Evolutionary conservation across 2,797 vertebrate genomes (phyloP).

Genomic region (Parambassis ranga): DNA sequence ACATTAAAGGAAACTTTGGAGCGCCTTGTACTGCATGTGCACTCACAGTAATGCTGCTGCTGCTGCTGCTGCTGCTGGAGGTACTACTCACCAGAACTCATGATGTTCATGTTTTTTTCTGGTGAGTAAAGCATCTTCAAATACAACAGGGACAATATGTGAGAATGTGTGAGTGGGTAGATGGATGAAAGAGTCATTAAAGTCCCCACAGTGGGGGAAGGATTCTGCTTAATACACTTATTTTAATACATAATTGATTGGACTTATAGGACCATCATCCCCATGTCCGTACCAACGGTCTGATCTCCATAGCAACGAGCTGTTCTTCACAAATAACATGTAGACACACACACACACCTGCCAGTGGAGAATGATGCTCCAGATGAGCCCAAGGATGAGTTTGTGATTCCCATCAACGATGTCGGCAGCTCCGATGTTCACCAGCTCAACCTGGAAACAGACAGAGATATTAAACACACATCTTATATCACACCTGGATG

Average conservation of each 20-base stretch:
- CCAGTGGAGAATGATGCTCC: conserved; percentile 99
- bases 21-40: neutral
- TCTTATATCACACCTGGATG: neutral
- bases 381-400: conserved; percentile 96
- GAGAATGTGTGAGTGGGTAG: too few species aligned
- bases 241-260: too few species aligned
- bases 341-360: conserved; percentile 82
- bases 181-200: too few species aligned
- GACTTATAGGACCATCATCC: too few species aligned
- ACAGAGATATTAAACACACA: neutral
- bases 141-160: too few species aligned
- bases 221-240: too few species aligned
- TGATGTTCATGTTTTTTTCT: too few species aligned
- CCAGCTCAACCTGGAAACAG: conserved; percentile 90
- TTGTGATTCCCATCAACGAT: conserved; percentile 99
- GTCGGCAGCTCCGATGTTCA: conserved; percentile 96
- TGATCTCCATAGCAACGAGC: too few species aligned
- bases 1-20: conserved; percentile 12
- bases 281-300: too few species aligned
- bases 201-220: too few species aligned
- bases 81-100: neutral
- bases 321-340: accelerated
- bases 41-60: neutral
- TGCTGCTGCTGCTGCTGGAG: neutral
- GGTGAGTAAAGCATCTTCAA: too few species aligned